Percentiles rank a stretch among this genome's conserved stretches.
Conservation (phyloP, 1,140 invertebrate species). For the Cataglyphis hispanica region DNA sequence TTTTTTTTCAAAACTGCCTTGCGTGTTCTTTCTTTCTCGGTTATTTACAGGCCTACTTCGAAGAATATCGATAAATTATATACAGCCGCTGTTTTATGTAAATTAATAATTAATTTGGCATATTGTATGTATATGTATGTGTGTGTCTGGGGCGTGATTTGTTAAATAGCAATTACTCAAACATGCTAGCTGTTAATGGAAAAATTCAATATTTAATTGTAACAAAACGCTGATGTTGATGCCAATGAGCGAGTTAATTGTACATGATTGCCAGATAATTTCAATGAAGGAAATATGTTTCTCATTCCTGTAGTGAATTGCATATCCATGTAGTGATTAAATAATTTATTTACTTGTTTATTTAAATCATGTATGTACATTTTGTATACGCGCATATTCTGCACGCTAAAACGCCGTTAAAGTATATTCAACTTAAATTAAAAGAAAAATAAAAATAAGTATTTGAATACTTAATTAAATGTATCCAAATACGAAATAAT, state of each 20-base stretch:
- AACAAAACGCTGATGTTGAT: conserved; percentile 61
- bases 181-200: conserved; percentile 67
- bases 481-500: background rate
- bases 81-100: background rate
- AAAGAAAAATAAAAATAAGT: conserved; percentile 21
- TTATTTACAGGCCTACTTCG: background rate
- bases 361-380: conserved; percentile 24
- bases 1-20: background rate
- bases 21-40: no score
- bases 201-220: conserved; percentile 72
- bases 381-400: background rate
- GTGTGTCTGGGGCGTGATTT: conserved; percentile 31
- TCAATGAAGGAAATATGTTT: conserved; percentile 42
- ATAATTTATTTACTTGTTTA: conserved; percentile 43
- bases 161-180: conserved; percentile 72
- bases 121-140: no score
- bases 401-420: background rate
- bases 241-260: conserved; percentile 69
- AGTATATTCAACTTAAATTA: background rate
- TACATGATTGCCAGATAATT: conserved; percentile 51
- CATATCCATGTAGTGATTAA: conserved; percentile 36
- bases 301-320: conserved; percentile 30
- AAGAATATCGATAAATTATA: background rate
- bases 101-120: conserved; percentile 27
- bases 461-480: background rate